Evolutionary conservation across 2,797 vertebrate genomes (phyloP).

Genomic region (Sebastes oblongus): DNA sequence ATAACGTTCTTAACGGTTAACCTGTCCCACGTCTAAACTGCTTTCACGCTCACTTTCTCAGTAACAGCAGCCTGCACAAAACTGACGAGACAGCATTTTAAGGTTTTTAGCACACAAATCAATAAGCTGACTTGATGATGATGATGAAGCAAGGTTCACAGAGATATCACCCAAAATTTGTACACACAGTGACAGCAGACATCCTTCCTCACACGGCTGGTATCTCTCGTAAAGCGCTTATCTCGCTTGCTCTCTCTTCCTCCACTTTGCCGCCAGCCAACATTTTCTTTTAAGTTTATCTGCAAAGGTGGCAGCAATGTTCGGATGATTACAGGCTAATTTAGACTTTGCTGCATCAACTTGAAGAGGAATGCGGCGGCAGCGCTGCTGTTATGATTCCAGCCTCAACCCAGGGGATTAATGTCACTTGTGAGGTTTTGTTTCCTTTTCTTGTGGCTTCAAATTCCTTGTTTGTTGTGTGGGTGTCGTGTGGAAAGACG

Average conservation of each 20-base stretch:
- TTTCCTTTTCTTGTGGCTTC: slow-evolving; percentile 14
- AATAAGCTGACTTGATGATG: slow-evolving; percentile 1
- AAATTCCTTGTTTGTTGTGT: slow-evolving; percentile 13
- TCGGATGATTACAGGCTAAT: slow-evolving; percentile 45
- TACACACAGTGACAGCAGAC: slow-evolving; percentile 18
- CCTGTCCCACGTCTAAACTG: not conserved
- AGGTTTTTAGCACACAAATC: slow-evolving; percentile 1
- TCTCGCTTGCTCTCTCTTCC: slow-evolving; percentile 9
- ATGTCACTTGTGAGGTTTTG: slow-evolving; percentile 36
- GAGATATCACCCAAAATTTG: slow-evolving; percentile 35
- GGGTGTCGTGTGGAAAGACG: slow-evolving; percentile 15
- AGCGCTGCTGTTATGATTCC: slow-evolving; percentile 15
- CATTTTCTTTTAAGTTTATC: slow-evolving; percentile 41
- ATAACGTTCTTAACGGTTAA: not conserved
- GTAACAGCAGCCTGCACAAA: not conserved
- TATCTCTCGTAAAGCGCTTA: slow-evolving; percentile 20
- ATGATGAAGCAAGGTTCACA: slow-evolving; percentile 1
- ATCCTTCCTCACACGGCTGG: slow-evolving; percentile 16
- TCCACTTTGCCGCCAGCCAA: slow-evolving; percentile 27
- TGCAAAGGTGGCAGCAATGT: slow-evolving; percentile 32
- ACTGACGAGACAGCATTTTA: not conserved
- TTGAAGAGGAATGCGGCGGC: slow-evolving; percentile 14
- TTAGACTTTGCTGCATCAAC: slow-evolving; percentile 28
- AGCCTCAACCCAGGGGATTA: slow-evolving; percentile 30
- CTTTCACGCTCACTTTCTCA: not conserved